Base-by-base conservation (phyloP, 2,113 vertebrate genomes). In the Bolborhynchus lineola region DNA sequence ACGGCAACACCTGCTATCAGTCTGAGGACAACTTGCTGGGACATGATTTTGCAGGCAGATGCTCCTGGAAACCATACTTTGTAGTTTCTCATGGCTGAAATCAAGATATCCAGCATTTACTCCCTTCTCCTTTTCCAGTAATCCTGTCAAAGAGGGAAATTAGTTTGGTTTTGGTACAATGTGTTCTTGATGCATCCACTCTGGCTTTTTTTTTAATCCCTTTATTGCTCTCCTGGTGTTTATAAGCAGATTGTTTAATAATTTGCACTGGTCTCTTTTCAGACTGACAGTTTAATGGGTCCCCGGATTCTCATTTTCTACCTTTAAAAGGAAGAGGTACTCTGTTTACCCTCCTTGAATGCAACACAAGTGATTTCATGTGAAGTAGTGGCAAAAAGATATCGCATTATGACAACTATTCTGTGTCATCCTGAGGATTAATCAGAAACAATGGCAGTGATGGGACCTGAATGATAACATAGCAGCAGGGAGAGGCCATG, bases 181-280 rank as follows among this genome's bases (percentile, higher is more conserved):
- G 1, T 90, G 92, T 90, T 95, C 94, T 42, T 86, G 67, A 93
- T 2, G 8, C 53, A 76, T 46, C 31, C 37, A 53, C 49, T 76
- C 67, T 49, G 55, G 24, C 16, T 65, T 88, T 84, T 86, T 86
- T 91, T 31, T 1, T 2, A 95, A 91, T 86, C 19, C n/a, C 37
- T 91, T 91, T 74, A 37, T 86, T 88, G 50, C 90, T 87, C 82
- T 94, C 39, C 46, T 69, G 53, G 59, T 77, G 63, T 95, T 94
- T 94, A 67, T 91, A 96, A 95, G 91, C 5, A 6, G 82, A 80
- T 69, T 91, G 52, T 77, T 96, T 93, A 95, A 97, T 95, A 80
- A 95, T 96, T 91, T 82, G 44, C 0, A 0, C 26, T 74, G 72
- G 46, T 82, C 7, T 57, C 7, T 87, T 94, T 90, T 49, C 71